These are phyloP conservation scores for Anoplius nigerrimus DNA, from an alignment of 2,888 invertebrate genomes.

Conservation along the genomic window DNA sequence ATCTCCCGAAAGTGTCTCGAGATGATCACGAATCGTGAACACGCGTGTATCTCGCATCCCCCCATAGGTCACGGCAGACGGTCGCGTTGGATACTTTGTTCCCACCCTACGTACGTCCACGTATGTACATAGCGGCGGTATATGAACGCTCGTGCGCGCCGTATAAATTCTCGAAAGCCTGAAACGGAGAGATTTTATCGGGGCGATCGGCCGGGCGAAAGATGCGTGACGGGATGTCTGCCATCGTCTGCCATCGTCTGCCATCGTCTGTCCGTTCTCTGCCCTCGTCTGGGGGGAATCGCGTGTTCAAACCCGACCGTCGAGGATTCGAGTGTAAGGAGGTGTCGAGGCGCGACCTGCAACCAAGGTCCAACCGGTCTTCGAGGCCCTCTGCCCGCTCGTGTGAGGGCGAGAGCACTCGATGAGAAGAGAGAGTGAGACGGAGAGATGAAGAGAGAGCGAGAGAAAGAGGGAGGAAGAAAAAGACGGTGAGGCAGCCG, in stretches of 20 bases:
- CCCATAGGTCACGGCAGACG: too few species aligned
- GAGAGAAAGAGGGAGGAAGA: background rate
- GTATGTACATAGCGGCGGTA: too few species aligned
- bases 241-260: background rate
- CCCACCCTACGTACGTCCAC: too few species aligned
- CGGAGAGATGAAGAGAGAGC: background rate
- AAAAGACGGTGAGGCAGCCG: background rate
- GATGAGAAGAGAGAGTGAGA: background rate
- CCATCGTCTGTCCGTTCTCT: constrained; percentile 12
- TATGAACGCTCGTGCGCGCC: too few species aligned
- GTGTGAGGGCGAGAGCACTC: background rate
- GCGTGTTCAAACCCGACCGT: constrained; percentile 29
- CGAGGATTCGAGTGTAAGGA: constrained; percentile 39
- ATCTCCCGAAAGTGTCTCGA: too few species aligned
- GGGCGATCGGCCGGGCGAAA: background rate
- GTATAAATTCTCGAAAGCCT: too few species aligned
- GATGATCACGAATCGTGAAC: too few species aligned
- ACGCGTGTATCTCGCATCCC: too few species aligned
- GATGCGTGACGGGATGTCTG: constrained; percentile 20
- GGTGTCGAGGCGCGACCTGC: constrained; percentile 53
- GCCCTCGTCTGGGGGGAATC: constrained; percentile 24
- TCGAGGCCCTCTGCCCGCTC: constrained; percentile 39
- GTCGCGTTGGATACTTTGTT: too few species aligned
- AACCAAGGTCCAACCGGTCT: constrained; percentile 65
- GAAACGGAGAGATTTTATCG: too few species aligned